Percentiles rank a stretch among this genome's conserved stretches.
phyloP scores from a whole-genome alignment of 2,797 vertebrate species.

The Pipistrellus nathusii region DNA sequence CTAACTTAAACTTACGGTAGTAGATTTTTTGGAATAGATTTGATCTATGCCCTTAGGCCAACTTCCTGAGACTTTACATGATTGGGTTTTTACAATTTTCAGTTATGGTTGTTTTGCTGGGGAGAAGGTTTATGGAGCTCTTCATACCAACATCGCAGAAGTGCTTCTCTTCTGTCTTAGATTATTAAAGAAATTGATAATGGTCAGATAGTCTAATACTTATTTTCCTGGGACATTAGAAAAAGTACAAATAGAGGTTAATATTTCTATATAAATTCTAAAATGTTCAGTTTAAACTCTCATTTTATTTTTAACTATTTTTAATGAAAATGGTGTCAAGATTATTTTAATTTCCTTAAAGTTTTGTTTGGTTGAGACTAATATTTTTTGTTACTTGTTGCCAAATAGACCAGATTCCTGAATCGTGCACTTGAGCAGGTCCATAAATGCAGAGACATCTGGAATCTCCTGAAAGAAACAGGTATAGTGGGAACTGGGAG shows the following conservation, averaged over 20 bases:
- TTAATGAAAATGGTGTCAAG: conserved; percentile 36
- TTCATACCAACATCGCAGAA: conserved; percentile 18
- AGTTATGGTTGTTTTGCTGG: conserved; percentile 41
- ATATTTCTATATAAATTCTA: conserved; percentile 47
- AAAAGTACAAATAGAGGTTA: conserved; percentile 51
- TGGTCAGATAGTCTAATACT: conserved; percentile 52
- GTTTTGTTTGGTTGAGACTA: conserved; percentile 48
- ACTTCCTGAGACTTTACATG: conserved; percentile 38
- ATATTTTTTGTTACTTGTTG: conserved; percentile 68
- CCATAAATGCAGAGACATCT: conserved; percentile 91
- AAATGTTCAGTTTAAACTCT: conserved; percentile 27
- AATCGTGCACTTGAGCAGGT: conserved; percentile 91
- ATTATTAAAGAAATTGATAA: conserved; percentile 51
- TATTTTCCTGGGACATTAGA: conserved; percentile 36
- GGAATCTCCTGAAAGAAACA: conserved; percentile 92
- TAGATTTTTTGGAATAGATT: conserved; percentile 39
- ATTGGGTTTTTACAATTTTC: conserved; percentile 57
- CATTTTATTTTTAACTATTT: conserved; percentile 57
- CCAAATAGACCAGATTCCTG: conserved; percentile 89
- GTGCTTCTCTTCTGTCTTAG: conserved; percentile 40
- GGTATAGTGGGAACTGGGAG: conserved; percentile 86
- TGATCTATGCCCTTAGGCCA: neutral
- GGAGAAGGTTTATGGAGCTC: neutral
- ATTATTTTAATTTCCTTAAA: conserved; percentile 58
- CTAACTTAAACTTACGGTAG: conserved; percentile 20